Evolutionary conservation across 2,113 vertebrate genomes (phyloP), one percentile per base, ranked within the genome.

Genomic region (Columbina picui): DNA sequence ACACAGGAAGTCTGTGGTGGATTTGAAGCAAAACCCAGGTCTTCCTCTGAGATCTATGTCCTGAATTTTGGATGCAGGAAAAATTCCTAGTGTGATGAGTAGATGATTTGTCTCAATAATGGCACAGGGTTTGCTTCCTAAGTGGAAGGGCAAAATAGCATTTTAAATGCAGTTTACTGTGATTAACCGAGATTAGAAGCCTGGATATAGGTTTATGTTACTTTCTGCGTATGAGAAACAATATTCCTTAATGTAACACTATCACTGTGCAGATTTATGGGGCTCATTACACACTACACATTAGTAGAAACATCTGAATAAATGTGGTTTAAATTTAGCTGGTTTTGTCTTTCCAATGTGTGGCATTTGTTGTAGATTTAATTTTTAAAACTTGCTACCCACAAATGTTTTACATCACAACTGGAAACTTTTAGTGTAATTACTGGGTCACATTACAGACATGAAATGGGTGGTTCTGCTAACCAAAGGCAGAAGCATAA

Each of bases 391-490:
- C 63, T 94, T 94, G 32, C 18, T 84, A 74, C 41, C 41, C 87
- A 70, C 64, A 91, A 93, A 63, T 68, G 30, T 88, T 96, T 88
- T 90, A 92, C 59, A 94, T 67, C 50, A 63, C 74, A 92, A 77
- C 34, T 86, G 71, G 85, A 92, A 94, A 56, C 82, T 88, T 89
- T 90, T 56, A 89, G 78, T 18, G 50, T 63, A 93, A 95, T 91
- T 96, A 77, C 36, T 41, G 81, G 41, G 43, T 90, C 85, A 63
- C 26, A 78, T 92, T 93, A 53, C 55, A 90, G 78, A 67, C 60
- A 32, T 84, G 23, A 93, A 97, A 92, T 86, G 38, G 6, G 25
- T 89, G 71, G 49, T 76, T 96, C 69, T 82, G n/a, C 65, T 89
- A 95, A 87, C 36, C 69, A 94, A 84, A 89, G 22, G 17, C 87